These are phyloP conservation scores for Platysteira castanea DNA, from an alignment of 2,113 vertebrate genomes.

Conservation along the genomic window DNA sequence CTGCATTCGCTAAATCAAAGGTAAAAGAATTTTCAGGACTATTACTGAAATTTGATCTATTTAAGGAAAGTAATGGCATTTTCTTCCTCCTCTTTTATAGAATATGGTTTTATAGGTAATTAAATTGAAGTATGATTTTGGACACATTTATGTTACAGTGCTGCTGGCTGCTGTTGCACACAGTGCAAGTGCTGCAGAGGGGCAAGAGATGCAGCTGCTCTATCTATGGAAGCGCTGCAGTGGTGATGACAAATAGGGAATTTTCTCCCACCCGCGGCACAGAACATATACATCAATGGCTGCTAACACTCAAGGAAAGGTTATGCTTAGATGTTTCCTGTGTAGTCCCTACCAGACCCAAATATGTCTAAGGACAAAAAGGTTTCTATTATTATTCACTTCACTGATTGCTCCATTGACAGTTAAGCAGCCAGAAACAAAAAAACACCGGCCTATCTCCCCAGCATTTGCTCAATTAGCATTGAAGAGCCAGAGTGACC, in stretches of 20 bases:
- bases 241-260: neutral
- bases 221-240: neutral
- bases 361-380: neutral
- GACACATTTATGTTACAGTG: neutral
- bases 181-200: neutral
- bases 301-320: neutral
- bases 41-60: neutral
- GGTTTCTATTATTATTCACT: neutral
- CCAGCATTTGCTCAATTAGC: accelerated
- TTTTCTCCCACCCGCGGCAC: neutral
- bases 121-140: neutral
- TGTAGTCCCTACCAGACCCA: neutral
- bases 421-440: neutral
- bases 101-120: neutral
- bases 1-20: neutral
- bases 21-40: neutral
- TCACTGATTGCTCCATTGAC: neutral
- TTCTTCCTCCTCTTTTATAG: neutral
- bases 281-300: neutral
- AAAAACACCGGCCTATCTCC: neutral
- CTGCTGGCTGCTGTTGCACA: neutral
- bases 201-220: neutral
- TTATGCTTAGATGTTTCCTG: neutral
- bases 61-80: neutral
- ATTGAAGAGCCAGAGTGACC: neutral